Conservation (phyloP, 2,113 vertebrate species). For the Origma solitaria region DNA sequence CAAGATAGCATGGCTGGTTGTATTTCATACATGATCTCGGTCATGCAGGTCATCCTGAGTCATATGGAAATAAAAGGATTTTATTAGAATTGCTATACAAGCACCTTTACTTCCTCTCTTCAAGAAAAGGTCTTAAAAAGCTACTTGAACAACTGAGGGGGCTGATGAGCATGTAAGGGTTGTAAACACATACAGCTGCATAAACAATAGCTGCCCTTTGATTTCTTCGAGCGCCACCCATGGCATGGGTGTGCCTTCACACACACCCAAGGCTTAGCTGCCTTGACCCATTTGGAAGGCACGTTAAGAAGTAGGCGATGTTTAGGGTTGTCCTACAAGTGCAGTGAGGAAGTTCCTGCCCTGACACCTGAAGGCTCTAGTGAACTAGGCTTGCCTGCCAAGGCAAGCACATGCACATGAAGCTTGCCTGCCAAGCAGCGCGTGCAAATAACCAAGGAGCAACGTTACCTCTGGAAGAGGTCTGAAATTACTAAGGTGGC, state of each 20-base stretch:
- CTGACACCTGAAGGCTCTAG: not conserved
- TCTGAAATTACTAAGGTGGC: not conserved
- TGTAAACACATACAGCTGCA: not conserved
- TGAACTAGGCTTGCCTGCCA: not conserved
- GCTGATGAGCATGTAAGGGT: not conserved
- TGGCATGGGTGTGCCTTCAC: rapidly evolving
- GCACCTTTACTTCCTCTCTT: not conserved
- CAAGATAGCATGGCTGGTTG: not conserved
- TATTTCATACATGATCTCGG: not conserved
- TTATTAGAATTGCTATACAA: not conserved
- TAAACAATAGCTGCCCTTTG: not conserved
- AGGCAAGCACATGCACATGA: no score
- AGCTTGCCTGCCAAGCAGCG: not conserved
- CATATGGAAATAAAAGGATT: not conserved
- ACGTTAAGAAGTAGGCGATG: rapidly evolving
- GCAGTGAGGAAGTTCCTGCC: not conserved
- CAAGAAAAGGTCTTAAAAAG: not conserved
- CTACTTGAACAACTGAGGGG: not conserved
- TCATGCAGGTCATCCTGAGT: not conserved
- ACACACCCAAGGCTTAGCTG: not conserved
- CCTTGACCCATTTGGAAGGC: not conserved
- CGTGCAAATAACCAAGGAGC: not conserved
- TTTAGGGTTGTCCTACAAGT: not conserved
- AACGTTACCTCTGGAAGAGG: not conserved
- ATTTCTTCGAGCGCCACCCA: not conserved